Evolutionary conservation across 2,888 invertebrate species (phyloP).

Genomic region (Athrips mouffetella): DNA sequence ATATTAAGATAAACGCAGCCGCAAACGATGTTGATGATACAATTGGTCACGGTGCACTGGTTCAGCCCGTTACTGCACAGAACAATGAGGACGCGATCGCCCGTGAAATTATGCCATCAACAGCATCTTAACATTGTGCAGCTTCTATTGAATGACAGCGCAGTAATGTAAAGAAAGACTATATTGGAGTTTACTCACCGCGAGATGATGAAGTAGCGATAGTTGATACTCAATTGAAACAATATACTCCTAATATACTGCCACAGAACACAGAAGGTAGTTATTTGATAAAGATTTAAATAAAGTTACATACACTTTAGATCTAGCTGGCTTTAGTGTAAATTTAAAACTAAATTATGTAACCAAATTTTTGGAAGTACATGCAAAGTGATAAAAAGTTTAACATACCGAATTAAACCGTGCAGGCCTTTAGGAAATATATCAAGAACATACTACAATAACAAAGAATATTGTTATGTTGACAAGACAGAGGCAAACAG

Average conservation of each 20-base stretch:
- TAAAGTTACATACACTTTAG: too few relatives aligned
- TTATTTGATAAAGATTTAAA: too few relatives aligned
- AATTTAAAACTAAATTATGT: too few relatives aligned
- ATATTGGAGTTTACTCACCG: neutral
- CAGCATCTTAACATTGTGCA: neutral
- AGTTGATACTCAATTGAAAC: too few relatives aligned
- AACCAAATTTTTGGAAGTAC: too few relatives aligned
- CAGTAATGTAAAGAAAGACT: slow-evolving; percentile 3
- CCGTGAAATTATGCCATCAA: slow-evolving; percentile 6
- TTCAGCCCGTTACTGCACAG: slow-evolving; percentile 5
- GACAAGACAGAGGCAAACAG: neutral
- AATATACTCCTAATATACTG: too few relatives aligned
- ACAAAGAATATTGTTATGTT: neutral
- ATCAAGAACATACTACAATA: neutral
- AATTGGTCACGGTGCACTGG: slow-evolving; percentile 3
- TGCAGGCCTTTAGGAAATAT: too few relatives aligned
- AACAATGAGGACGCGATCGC: slow-evolving; percentile 5
- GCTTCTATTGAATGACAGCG: slow-evolving; percentile 4
- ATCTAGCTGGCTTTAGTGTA: too few relatives aligned
- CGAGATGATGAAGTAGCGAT: too few relatives aligned
- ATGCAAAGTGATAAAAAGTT: too few relatives aligned
- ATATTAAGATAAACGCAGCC: neutral
- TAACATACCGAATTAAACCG: too few relatives aligned
- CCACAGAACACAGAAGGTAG: too few relatives aligned
- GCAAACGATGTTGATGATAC: neutral